Base-by-base conservation (phyloP, 2,113 vertebrate species). In the Rana temporaria region DNA sequence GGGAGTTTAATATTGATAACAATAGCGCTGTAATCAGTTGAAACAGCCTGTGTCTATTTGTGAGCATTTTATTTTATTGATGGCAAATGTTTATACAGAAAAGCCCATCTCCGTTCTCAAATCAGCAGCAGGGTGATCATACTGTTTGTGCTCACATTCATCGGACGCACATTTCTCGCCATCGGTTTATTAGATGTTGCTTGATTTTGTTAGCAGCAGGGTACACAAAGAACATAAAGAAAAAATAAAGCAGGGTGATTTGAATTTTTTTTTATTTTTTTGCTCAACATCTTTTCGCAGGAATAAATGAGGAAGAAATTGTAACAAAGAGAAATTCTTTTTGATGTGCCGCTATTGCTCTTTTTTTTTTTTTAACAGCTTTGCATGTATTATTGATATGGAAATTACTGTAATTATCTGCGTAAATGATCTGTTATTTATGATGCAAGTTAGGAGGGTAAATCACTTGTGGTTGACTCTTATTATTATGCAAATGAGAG, bases 381-480 rank as follows among this genome's bases (percentile, higher is more conserved):
- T 60, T 70, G 20, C 26, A 71, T 71, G 64, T 66, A 91, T 89
- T 89, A 94, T 91, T 93, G 91, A 91, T 89, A 92, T 92, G 90
- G 90, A 93, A 94, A 94, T 93, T 60, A 90, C 85, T 34, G 26
- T 76, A 89, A 93, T 93, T 93, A 94, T 87, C 85, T 90, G 88
- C 57, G 0, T 88, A 94, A 93, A 94, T 91, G 93, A 92, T 90
- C 90, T 90, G 89, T 89, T 92, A 90, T 90, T 91, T 90, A 90
- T 91, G 88, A 85, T 68, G 88, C 82, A 84, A 90, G 87, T 88
- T 87, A 86, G 78, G 89, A 84, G 78, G 32, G 86, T 91, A 91
- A 92, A 92, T 93, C 90, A 91, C 89, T 88, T 87, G 65, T 78
- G 85, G 88, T 84, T 89, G 86, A 88, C 90, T 84, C 88, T 84